Evolutionary conservation across 2,113 vertebrate genomes (phyloP), one percentile per base, ranked within the genome.

Genomic region (Mormyrus lacerda): DNA sequence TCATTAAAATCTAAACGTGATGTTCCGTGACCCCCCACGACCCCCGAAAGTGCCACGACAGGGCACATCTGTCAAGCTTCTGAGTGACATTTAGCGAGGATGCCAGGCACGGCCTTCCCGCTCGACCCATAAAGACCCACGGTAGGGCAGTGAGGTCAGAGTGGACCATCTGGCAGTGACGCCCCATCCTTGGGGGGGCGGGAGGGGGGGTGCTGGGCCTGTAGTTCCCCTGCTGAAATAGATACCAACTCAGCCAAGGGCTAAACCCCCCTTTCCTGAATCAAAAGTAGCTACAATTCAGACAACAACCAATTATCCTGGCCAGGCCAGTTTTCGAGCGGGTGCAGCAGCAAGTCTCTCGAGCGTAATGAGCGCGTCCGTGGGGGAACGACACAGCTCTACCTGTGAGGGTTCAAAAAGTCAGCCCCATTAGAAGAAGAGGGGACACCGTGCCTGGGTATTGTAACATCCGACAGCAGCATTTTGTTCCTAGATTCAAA

Each of bases 301-400:
- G 87, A 89, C 87, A 45, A 91, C 91, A 91, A 89, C 51, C 53
- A 91, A 92, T 92, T 91, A 91, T 58, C 90, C 88, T 86, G 90
- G 89, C 90, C 90, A 47, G 61, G 51, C 65, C 31, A 31, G 88
- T 45, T 87, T 65, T 42, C 51, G 35, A 88, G 44, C 35, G 82
- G 69, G 47, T 17, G 7, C 45, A 50, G n/a, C 17, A 35, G 69
- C 19, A 11, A 42, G 61, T 15, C 85, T 87, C n/a, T 44, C 48
- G 21, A 87, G 79, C 42, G 87, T 58, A 89, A 65, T 15, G 86
- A 24, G 45, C 42, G n/a, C 11, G 7, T 31, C 61, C 39, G 83
- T 10, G 35, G 69, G 11, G 48, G 69, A 69, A 76, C 42, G 76
- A 51, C 69, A 31, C 24, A 48, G n/a, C 82, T 44, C 24, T 47